Evolutionary conservation across 2,888 invertebrate genomes (phyloP).

Genomic region (Nephrotoma guestfalica): DNA sequence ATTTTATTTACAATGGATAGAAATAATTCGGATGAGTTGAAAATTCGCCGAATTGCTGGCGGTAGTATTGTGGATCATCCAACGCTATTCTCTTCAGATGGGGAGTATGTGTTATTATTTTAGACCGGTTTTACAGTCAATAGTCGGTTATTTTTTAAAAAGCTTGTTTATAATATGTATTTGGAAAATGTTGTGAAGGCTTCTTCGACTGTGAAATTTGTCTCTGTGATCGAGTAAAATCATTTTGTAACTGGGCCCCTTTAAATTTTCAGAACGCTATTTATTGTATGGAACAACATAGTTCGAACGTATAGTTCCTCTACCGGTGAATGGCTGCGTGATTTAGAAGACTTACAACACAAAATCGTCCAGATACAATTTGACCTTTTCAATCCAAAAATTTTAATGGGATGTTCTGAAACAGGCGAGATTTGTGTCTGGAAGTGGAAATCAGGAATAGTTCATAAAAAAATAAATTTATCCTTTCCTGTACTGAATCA

Average conservation of each 20-base stretch:
- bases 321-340: slow-evolving; percentile 46
- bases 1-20: not conserved
- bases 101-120: slow-evolving; percentile 37
- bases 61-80: slow-evolving; percentile 43
- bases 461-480: slow-evolving; percentile 28
- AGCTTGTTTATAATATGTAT: too few species aligned
- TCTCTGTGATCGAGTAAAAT: not conserved
- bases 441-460: slow-evolving; percentile 44
- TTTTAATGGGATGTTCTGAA: slow-evolving; percentile 39
- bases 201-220: too few species aligned
- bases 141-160: too few species aligned
- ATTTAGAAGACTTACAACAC: slow-evolving; percentile 38
- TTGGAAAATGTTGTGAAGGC: too few species aligned
- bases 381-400: slow-evolving; percentile 31
- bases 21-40: slow-evolving; percentile 24
- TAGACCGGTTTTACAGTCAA: not conserved
- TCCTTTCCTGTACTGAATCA: not conserved
- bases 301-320: slow-evolving; percentile 47
- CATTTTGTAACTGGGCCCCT: slow-evolving; percentile 1
- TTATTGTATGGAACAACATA: slow-evolving; percentile 41
- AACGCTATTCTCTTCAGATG: slow-evolving; percentile 46
- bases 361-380: slow-evolving; percentile 37
- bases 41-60: slow-evolving; percentile 43
- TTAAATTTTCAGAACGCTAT: slow-evolving; percentile 38
- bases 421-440: slow-evolving; percentile 41